Conservation (phyloP, 1,140 invertebrate species). For the Trachymyrmex cornetzi region DNA sequence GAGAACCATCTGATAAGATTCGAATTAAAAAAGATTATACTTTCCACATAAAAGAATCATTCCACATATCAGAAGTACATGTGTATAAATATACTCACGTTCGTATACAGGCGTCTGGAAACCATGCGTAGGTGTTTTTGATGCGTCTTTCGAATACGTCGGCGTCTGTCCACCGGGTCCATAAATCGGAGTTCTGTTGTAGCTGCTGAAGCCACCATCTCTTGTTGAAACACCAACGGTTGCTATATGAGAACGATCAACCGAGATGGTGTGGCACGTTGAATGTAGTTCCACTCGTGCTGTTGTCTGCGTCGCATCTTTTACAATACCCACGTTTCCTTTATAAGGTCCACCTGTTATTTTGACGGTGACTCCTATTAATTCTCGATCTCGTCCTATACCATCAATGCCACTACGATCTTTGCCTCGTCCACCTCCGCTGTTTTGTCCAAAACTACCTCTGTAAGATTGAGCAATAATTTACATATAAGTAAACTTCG, state of each 20-base stretch:
- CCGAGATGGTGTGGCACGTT: conserved; percentile 99
- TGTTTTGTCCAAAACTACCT: conserved; percentile 85
- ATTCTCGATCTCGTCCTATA: conserved; percentile 93
- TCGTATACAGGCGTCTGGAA: conserved; percentile 96
- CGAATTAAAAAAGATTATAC: conserved; percentile 8
- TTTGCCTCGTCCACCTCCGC: conserved; percentile 87
- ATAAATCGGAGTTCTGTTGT: conserved; percentile 93
- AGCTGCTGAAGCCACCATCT: conserved; percentile 91
- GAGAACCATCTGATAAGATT: conserved; percentile 89
- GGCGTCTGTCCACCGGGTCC: conserved; percentile 92
- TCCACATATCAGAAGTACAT: neutral
- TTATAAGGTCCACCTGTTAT: conserved; percentile 99
- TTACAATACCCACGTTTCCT: conserved; percentile 93
- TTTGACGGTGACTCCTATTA: conserved; percentile 99
- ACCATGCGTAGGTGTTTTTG: conserved; percentile 94
- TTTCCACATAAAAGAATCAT: neutral
- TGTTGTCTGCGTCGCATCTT: conserved; percentile 98
- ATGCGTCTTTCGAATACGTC: conserved; percentile 93
- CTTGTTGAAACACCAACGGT: conserved; percentile 91
- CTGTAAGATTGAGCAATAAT: conserved; percentile 83
- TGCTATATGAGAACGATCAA: conserved; percentile 96
- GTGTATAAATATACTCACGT: conserved; percentile 80
- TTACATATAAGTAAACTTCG: neutral
- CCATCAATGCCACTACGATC: conserved; percentile 90
- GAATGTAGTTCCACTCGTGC: conserved; percentile 98